Conservation (phyloP, 2,888 invertebrate species). For the Exocentrus adspersus region DNA sequence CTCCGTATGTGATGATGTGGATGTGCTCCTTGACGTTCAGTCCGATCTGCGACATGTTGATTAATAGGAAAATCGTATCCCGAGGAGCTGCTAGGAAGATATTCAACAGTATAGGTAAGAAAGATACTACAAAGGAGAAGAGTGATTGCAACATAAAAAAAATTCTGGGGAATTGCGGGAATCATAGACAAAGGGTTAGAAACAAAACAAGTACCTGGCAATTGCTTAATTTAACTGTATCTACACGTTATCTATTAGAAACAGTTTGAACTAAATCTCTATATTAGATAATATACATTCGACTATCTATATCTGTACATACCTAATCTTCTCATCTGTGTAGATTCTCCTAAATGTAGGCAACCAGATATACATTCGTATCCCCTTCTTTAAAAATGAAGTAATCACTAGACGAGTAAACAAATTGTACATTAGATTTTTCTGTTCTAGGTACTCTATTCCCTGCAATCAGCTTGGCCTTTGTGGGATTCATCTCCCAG, state of each 20-base stretch:
- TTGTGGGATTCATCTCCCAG: slow-evolving; percentile 66
- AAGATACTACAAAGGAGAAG: too few species aligned
- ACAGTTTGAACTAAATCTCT: background rate
- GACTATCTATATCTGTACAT: too few species aligned
- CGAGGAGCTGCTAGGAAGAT: slow-evolving; percentile 65
- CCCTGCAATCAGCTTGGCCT: slow-evolving; percentile 75
- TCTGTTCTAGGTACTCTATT: slow-evolving; percentile 55
- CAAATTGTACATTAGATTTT: background rate
- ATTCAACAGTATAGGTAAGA: slow-evolving; percentile 68
- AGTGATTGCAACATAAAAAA: too few species aligned
- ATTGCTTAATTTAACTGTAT: too few species aligned
- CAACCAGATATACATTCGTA: too few species aligned
- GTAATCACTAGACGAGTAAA: background rate
- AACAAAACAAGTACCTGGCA: too few species aligned
- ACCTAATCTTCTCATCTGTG: too few species aligned
- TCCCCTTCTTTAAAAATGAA: too few species aligned
- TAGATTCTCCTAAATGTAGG: too few species aligned
- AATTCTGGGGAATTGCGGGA: too few species aligned
- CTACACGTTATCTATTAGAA: slow-evolving; percentile 30
- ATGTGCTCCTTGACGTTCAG: slow-evolving; percentile 76
- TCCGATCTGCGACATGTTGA: slow-evolving; percentile 70
- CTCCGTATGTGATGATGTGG: slow-evolving; percentile 81
- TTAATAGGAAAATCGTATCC: slow-evolving; percentile 59
- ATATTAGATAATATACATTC: too few species aligned
- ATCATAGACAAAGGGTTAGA: too few species aligned